These are phyloP conservation scores for Drepana arcuata DNA, from an alignment of 1,140 invertebrate genomes.

Conservation along the genomic window DNA sequence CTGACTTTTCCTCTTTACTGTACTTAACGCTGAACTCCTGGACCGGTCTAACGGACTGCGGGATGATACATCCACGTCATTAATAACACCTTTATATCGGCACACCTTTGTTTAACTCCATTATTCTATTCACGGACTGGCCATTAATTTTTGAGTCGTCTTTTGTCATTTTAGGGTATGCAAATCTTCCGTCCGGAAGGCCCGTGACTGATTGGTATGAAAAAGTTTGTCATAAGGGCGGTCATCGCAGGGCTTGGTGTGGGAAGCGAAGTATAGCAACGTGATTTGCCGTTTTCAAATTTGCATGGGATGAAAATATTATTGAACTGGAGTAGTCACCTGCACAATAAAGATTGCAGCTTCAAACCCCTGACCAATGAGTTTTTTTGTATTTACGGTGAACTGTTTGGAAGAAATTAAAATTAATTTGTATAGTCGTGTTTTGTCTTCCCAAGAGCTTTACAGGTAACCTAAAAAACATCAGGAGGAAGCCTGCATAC, in stretches of 20 bases:
- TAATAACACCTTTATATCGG: slow-evolving; percentile 54
- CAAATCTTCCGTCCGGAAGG: slow-evolving; percentile 35
- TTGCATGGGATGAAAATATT: too few relatives aligned
- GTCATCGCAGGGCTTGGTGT: slow-evolving; percentile 30
- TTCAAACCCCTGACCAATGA: too few relatives aligned
- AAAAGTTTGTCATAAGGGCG: slow-evolving; percentile 40
- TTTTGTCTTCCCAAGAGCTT: too few relatives aligned
- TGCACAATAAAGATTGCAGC: too few relatives aligned
- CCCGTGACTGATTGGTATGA: slow-evolving; percentile 61
- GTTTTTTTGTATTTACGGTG: too few relatives aligned
- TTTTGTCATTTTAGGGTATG: slow-evolving; percentile 61
- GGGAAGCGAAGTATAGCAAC: slow-evolving; percentile 12
- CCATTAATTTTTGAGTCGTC: slow-evolving; percentile 50
- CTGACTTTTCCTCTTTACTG: slow-evolving; percentile 32
- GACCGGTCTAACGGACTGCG: slow-evolving; percentile 48
- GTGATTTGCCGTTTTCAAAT: slow-evolving; percentile 6
- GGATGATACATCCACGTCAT: slow-evolving; percentile 51
- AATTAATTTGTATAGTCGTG: too few relatives aligned
- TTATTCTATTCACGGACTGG: slow-evolving; percentile 49
- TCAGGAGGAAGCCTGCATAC: too few relatives aligned
- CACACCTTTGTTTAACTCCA: slow-evolving; percentile 57
- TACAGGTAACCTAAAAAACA: too few relatives aligned
- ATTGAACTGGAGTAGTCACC: too few relatives aligned
- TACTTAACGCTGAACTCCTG: slow-evolving; percentile 20
- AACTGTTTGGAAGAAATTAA: too few relatives aligned